Evolutionary conservation across 2,113 vertebrate species (phyloP).

Genomic region (Lophochroa leadbeateri): DNA sequence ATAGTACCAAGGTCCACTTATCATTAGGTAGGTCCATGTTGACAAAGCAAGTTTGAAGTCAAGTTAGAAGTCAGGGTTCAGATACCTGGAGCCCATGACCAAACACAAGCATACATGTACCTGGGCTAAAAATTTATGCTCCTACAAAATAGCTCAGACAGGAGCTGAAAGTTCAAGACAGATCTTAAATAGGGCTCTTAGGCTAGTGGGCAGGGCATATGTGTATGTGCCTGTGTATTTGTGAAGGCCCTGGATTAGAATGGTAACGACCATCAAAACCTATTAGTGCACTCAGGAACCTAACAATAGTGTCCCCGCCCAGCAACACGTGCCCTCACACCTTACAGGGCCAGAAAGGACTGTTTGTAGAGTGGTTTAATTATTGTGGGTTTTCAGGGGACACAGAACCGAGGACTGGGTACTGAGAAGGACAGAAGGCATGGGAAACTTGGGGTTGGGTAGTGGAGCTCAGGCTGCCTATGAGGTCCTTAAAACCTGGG

Average conservation of each 20-base stretch:
- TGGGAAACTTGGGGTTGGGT: neutral
- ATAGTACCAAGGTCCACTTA: neutral
- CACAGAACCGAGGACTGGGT: neutral
- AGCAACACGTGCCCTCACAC: neutral
- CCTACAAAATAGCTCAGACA: neutral
- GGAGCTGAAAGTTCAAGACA: neutral
- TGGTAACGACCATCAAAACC: neutral
- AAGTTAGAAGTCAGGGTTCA: neutral
- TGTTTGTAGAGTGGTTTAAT: neutral
- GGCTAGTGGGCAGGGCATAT: neutral
- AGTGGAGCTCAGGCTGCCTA: neutral
- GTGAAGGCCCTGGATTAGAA: neutral
- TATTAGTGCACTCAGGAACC: neutral
- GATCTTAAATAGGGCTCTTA: neutral
- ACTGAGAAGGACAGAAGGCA: neutral
- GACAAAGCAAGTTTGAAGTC: neutral
- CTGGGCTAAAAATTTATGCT: neutral
- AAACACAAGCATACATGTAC: neutral
- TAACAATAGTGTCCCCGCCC: accelerated
- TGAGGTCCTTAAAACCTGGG: neutral
- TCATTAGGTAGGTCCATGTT: neutral
- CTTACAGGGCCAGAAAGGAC: neutral
- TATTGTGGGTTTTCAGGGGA: neutral
- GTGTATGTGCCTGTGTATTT: neutral
- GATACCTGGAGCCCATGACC: neutral